These are phyloP conservation scores for Aselliscus stoliczkanus DNA, from an alignment of 2,797 vertebrate genomes.

Conservation along the genomic window DNA sequence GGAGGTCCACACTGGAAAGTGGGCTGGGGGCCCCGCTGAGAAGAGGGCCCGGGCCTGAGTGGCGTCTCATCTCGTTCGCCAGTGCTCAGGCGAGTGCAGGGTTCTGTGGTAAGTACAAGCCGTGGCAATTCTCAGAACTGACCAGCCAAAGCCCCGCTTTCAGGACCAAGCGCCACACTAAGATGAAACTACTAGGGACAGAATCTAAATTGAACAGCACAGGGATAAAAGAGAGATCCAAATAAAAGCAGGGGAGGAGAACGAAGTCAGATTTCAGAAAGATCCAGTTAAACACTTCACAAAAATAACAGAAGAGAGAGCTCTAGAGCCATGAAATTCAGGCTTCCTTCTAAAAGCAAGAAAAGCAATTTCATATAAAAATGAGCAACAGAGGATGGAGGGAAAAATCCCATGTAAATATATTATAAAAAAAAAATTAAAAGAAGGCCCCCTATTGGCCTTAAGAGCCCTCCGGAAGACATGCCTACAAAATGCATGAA, in stretches of 20 bases:
- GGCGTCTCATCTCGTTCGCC: background rate
- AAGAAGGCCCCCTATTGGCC: background rate
- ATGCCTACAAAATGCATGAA: background rate
- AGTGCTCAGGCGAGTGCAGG: background rate
- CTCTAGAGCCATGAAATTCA: background rate
- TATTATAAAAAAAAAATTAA: background rate
- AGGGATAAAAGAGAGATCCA: background rate
- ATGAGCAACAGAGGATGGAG: background rate
- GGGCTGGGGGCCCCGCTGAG: fast-evolving
- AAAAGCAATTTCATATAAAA: background rate
- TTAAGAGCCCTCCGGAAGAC: background rate
- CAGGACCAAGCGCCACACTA: background rate
- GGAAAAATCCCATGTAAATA: background rate
- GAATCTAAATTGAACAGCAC: background rate
- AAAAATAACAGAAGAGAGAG: slow-evolving; percentile 43
- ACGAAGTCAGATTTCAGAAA: background rate
- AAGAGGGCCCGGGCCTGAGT: too few relatives aligned
- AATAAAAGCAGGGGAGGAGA: background rate
- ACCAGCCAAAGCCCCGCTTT: background rate
- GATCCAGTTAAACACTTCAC: background rate
- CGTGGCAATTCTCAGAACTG: background rate
- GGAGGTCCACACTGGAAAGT: fast-evolving
- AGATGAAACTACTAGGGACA: background rate
- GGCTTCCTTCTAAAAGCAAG: background rate
- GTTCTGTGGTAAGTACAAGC: background rate